phyloP scores from a whole-genome alignment of 2,888 invertebrate genomes.

The Pterobdella sp. region DNA sequence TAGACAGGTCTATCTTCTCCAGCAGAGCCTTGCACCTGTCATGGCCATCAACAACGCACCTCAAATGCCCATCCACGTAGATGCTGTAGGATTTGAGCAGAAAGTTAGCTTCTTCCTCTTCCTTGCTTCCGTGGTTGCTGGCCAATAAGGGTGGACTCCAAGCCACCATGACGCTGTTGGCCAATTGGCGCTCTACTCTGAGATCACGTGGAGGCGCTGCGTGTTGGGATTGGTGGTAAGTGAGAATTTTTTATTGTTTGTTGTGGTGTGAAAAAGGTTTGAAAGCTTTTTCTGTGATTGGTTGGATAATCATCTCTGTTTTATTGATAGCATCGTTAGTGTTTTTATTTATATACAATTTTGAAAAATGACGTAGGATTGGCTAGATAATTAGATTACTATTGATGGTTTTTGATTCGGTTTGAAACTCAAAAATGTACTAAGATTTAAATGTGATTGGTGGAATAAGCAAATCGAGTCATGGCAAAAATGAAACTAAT shows the following conservation, averaged over 20 bases:
- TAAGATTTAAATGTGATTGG: no score
- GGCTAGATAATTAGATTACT: no score
- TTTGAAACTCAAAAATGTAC: no score
- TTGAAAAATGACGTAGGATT: no score
- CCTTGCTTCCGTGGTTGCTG: background rate
- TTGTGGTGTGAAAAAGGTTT: background rate
- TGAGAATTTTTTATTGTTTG: background rate
- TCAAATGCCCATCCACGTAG: slow-evolving; percentile 90
- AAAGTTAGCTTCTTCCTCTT: background rate
- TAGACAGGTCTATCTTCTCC: slow-evolving; percentile 77
- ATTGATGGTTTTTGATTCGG: no score
- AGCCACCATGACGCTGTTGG: slow-evolving; percentile 93
- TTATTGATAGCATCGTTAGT: background rate
- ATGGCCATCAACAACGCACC: slow-evolving; percentile 84
- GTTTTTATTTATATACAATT: no score
- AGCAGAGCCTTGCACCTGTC: slow-evolving; percentile 79
- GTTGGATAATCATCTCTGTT: background rate
- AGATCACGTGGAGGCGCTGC: slow-evolving; percentile 94
- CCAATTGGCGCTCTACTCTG: slow-evolving; percentile 89
- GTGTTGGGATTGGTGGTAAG: slow-evolving; percentile 48
- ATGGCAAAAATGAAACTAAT: background rate
- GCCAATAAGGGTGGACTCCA: slow-evolving; percentile 73
- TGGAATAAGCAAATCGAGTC: no score
- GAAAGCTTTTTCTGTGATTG: background rate
- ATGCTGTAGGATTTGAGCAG: slow-evolving; percentile 58